These are phyloP conservation scores for Eupithecia exiguata DNA, from an alignment of 2,888 invertebrate species.

Conservation along the genomic window DNA sequence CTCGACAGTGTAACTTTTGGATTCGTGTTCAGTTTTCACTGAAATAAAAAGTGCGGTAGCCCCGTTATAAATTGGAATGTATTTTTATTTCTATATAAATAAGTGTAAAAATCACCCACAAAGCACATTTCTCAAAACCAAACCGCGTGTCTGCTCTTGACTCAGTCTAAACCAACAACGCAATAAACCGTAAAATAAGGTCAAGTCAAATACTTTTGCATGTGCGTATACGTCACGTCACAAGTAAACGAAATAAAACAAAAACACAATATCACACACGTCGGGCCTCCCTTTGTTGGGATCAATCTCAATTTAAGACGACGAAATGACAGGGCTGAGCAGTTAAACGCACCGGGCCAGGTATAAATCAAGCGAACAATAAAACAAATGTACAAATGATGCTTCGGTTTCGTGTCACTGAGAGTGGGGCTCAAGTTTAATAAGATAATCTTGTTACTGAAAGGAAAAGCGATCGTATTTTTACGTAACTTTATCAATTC, in stretches of 20 bases:
- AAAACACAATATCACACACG: conserved; percentile 66
- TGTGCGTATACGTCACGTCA: conserved; percentile 50
- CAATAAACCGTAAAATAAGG: conserved; percentile 49
- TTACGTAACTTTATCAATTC: not conserved
- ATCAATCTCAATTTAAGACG: conserved; percentile 83
- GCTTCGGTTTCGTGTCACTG: conserved; percentile 47
- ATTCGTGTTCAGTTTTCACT: not conserved
- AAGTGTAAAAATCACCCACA: conserved; percentile 1
- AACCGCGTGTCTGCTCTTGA: conserved; percentile 22
- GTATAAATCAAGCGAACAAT: conserved; percentile 81
- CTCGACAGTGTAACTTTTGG: not conserved
- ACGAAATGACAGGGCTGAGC: conserved; percentile 80
- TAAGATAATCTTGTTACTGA: conserved; percentile 1
- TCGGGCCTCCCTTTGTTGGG: conserved; percentile 68
- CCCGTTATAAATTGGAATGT: not conserved
- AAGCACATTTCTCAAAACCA: conserved; percentile 10
- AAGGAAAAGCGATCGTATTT: not conserved
- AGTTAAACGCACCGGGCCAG: conserved; percentile 81
- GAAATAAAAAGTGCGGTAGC: not conserved
- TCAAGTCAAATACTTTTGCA: conserved; percentile 53
- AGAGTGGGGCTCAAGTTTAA: not conserved
- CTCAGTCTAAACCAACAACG: conserved; percentile 35
- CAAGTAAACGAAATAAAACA: conserved; percentile 60
- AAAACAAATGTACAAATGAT: conserved; percentile 79
- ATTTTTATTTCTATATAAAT: not conserved